A percentile compares a stretch with the other conserved stretches of the same genome.
Evolutionary conservation across 2,888 invertebrate genomes (phyloP).

Genomic region (Brachycybe producta): DNA sequence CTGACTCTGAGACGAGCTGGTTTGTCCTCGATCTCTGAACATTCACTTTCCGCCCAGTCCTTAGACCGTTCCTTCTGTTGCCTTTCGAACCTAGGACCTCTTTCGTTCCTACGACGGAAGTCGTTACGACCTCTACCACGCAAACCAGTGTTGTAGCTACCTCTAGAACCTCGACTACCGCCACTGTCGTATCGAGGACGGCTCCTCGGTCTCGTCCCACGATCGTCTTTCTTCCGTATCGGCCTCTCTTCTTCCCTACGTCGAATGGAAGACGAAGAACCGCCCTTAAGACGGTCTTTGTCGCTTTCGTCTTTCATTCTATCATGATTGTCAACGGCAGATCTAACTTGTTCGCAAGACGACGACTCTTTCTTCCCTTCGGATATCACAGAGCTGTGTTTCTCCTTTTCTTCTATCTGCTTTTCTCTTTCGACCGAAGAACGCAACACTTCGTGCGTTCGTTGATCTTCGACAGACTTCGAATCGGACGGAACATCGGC

Average conservation of each 20-base stretch:
- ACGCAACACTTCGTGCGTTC: not conserved
- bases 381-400: too few species aligned
- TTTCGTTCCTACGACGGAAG: constrained; percentile 21
- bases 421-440: not conserved
- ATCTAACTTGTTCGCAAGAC: not conserved
- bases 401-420: not conserved
- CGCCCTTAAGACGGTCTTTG: constrained; percentile 34
- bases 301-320: constrained; percentile 46
- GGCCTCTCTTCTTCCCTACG: constrained; percentile 25
- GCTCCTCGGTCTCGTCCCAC: constrained; percentile 10
- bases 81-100: constrained; percentile 24
- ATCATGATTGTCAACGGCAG: constrained; percentile 14
- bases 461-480: not conserved
- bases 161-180: not conserved
- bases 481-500: constrained; percentile 1
- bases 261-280: constrained; percentile 17
- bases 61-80: constrained; percentile 20
- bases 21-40: constrained; percentile 24
- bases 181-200: constrained; percentile 13
- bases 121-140: constrained; percentile 29
- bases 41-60: constrained; percentile 23
- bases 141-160: constrained; percentile 24
- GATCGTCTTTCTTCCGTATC: constrained; percentile 25
- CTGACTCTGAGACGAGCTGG: constrained; percentile 20
- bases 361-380: too few species aligned